phyloP scores from a whole-genome alignment of 2,113 vertebrate species.

The Lutjanus erythropterus region DNA sequence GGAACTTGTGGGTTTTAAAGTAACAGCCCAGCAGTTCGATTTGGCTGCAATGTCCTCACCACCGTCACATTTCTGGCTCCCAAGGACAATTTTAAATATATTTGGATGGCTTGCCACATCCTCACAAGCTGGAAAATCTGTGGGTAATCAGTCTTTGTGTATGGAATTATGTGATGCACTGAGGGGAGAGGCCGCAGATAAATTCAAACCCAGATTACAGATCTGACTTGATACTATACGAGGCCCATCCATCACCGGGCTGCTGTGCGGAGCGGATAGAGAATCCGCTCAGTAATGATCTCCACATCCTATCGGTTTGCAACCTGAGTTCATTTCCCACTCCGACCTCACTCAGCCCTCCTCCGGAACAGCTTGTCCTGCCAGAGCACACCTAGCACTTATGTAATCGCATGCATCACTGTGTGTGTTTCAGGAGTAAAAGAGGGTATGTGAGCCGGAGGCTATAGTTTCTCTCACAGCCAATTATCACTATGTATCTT shows the following conservation, averaged over 20 bases:
- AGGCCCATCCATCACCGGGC: constrained; percentile 31
- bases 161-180: constrained; percentile 22
- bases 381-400: constrained; percentile 71
- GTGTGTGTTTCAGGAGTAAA: constrained; percentile 10
- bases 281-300: constrained; percentile 21
- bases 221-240: constrained; percentile 26
- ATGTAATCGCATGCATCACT: constrained; percentile 51
- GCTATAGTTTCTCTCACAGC: neutral
- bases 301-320: neutral
- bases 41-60: constrained; percentile 22
- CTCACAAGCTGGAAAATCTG: constrained; percentile 29
- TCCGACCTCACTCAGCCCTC: constrained; percentile 14
- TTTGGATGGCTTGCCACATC: constrained; percentile 34
- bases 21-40: constrained; percentile 21
- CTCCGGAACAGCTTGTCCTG: constrained; percentile 66
- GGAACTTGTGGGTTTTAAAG: constrained; percentile 36
- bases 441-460: neutral
- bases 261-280: neutral
- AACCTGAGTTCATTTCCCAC: neutral
- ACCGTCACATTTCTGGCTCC: constrained; percentile 23
- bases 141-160: constrained; percentile 18
- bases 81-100: neutral
- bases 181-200: constrained; percentile 25
- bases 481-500: neutral
- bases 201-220: constrained; percentile 53